Percentiles rank a stretch among this genome's conserved stretches.
These are phyloP conservation scores for Dipodomys spectabilis DNA, from an alignment of 2,113 vertebrate species.

Conservation along the genomic window DNA sequence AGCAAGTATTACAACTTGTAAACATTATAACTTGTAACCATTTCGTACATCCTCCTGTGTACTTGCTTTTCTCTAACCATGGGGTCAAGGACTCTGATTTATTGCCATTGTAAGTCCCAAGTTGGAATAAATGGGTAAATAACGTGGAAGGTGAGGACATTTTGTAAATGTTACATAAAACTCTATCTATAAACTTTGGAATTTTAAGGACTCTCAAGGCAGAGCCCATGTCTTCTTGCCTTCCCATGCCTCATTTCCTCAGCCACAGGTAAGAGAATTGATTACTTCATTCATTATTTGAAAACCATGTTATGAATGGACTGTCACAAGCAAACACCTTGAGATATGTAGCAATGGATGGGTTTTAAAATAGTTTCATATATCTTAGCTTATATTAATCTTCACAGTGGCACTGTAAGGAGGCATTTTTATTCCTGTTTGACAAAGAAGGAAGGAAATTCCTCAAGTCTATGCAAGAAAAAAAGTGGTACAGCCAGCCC, in stretches of 20 bases:
- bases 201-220: constrained; percentile 5
- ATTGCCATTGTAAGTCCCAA: background rate
- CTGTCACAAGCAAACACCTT: constrained; percentile 26
- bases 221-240: constrained; percentile 34
- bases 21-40: background rate
- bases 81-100: constrained; percentile 21
- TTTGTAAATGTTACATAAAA: constrained; percentile 1
- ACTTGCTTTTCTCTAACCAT: constrained; percentile 17
- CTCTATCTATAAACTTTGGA: background rate
- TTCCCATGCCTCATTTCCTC: constrained; percentile 41
- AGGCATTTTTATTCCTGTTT: constrained; percentile 28
- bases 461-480: background rate
- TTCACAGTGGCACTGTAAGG: background rate
- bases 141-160: background rate
- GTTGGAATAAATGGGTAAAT: background rate
- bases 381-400: constrained; percentile 3
- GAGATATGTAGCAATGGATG: constrained; percentile 17
- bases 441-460: background rate
- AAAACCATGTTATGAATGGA: constrained; percentile 45
- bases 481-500: background rate
- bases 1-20: background rate
- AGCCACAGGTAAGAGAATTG: constrained; percentile 5
- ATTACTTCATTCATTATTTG: constrained; percentile 57
- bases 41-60: background rate
- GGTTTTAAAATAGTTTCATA: constrained; percentile 4